Evolutionary conservation across 2,113 vertebrate species (phyloP).

Genomic region (Catagonus wagneri): DNA sequence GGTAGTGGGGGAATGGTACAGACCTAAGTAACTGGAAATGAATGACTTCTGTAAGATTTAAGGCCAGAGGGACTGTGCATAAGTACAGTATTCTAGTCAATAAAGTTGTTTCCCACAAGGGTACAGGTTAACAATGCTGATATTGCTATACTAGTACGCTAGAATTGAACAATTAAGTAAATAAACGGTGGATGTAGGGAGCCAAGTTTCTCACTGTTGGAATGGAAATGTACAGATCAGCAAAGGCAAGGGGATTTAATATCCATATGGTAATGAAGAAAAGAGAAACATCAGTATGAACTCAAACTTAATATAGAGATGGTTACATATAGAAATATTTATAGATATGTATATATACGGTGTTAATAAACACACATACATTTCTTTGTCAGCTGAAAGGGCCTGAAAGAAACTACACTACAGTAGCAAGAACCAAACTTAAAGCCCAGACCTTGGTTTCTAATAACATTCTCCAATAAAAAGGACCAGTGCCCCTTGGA

Average conservation of each 20-base stretch:
- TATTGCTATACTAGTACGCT: background rate
- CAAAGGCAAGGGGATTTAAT: background rate
- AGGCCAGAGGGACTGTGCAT: background rate
- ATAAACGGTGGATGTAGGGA: background rate
- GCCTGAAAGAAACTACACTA: background rate
- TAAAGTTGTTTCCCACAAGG: background rate
- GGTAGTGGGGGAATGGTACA: background rate
- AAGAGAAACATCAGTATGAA: background rate
- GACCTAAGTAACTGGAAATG: background rate
- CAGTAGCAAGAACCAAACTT: background rate
- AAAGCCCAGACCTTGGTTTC: background rate
- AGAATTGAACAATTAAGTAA: background rate
- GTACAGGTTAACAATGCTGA: background rate
- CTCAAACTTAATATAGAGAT: background rate
- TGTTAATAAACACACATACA: background rate
- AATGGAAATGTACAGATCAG: background rate
- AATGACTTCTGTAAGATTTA: background rate
- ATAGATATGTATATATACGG: background rate
- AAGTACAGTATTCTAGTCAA: background rate
- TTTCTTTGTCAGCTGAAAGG: conserved; percentile 24
- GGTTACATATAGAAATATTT: background rate
- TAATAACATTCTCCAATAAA: background rate
- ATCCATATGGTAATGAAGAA: background rate
- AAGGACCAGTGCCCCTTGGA: background rate
- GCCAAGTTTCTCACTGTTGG: background rate